Conservation (phyloP, 1,140 invertebrate genomes). For the Bombus affinis region DNA sequence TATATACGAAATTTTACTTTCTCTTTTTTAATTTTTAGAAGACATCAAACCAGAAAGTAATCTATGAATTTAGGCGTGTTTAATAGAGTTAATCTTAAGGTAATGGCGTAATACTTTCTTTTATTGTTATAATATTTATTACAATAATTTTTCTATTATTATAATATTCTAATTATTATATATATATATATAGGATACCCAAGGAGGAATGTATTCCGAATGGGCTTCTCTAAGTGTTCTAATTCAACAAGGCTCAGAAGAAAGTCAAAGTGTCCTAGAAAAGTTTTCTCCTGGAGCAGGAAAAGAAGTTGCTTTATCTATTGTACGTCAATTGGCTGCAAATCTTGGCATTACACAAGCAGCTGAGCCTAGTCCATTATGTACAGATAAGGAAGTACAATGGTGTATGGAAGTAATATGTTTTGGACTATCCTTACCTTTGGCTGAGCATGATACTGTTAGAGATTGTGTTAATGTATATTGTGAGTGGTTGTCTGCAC, state of each 20-base stretch:
- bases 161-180: slow-evolving; percentile 24
- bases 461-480: slow-evolving; percentile 98
- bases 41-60: slow-evolving; percentile 68
- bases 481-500: slow-evolving; percentile 96
- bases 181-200: slow-evolving; percentile 70
- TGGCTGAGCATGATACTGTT: slow-evolving; percentile 96
- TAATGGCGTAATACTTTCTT: slow-evolving; percentile 69
- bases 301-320: slow-evolving; percentile 91
- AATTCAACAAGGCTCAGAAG: slow-evolving; percentile 86
- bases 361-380: slow-evolving; percentile 89
- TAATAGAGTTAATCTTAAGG: slow-evolving; percentile 88
- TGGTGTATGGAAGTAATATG: slow-evolving; percentile 97
- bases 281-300: slow-evolving; percentile 91
- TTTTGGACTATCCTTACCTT: slow-evolving; percentile 94
- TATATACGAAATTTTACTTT: slow-evolving; percentile 25
- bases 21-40: slow-evolving; percentile 22
- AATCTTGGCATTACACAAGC: slow-evolving; percentile 90
- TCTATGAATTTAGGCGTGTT: slow-evolving; percentile 90
- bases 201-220: slow-evolving; percentile 92
- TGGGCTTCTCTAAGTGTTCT: slow-evolving; percentile 90
- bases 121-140: not conserved
- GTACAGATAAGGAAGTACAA: slow-evolving; percentile 91
- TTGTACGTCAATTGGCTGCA: slow-evolving; percentile 91
- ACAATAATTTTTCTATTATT: not conserved
- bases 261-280: slow-evolving; percentile 92